Evolutionary conservation across 2,797 vertebrate species (phyloP).

Genomic region (Hydrocynus forskahlii): DNA sequence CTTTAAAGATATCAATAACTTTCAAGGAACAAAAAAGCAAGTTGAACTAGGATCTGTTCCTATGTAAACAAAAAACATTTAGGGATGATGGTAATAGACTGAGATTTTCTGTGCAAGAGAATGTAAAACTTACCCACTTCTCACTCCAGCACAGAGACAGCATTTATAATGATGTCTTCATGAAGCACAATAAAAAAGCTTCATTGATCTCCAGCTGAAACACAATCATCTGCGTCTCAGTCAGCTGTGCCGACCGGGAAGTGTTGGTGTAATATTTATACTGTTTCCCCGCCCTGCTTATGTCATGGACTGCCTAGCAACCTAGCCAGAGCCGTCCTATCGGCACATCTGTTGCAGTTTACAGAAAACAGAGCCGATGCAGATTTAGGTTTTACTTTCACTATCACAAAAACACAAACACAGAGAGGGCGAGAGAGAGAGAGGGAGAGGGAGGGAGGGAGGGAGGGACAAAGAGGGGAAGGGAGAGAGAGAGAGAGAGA

Average conservation of each 20-base stretch:
- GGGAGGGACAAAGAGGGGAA: too few relatives aligned
- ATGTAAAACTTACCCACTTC: background rate
- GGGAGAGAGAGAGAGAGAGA: too few relatives aligned
- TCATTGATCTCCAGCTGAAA: background rate
- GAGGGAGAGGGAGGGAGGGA: too few relatives aligned
- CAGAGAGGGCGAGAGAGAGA: too few relatives aligned
- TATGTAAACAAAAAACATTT: background rate
- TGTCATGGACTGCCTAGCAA: background rate
- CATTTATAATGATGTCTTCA: background rate
- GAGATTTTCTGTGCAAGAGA: background rate
- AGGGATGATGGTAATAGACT: background rate
- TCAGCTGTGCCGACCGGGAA: background rate
- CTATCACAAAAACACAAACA: conserved; percentile 19
- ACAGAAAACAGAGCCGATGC: background rate
- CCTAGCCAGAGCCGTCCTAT: background rate
- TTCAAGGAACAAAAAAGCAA: too few relatives aligned
- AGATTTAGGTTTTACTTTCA: conserved; percentile 50
- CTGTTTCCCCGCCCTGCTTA: background rate
- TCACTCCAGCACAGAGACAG: background rate
- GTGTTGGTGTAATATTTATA: conserved; percentile 20
- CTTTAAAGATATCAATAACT: too few relatives aligned
- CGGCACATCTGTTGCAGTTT: background rate
- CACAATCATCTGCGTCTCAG: background rate
- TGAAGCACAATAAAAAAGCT: background rate
- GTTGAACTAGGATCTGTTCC: too few relatives aligned